Conservation (phyloP, 2,888 invertebrate genomes). For the Conops quadrifasciatus region DNA sequence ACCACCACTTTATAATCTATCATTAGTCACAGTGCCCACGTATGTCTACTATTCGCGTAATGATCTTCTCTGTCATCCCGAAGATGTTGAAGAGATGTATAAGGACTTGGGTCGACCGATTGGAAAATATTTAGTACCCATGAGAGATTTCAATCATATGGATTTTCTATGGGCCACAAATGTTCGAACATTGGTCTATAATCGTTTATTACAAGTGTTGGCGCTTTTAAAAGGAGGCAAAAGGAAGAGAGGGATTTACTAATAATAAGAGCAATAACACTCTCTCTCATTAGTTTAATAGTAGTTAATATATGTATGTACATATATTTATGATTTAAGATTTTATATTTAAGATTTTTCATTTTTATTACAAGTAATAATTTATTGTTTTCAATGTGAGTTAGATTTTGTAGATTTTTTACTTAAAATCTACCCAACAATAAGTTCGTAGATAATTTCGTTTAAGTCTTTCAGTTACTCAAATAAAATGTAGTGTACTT, state of each 20-base stretch:
- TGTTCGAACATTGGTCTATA: slow-evolving; percentile 68
- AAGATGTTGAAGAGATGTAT: slow-evolving; percentile 59
- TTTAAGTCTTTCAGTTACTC: no score
- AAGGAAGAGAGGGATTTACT: not conserved
- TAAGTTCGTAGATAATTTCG: no score
- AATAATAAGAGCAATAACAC: no score
- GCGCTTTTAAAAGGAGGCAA: slow-evolving; percentile 43
- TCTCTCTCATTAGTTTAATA: no score
- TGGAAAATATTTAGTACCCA: slow-evolving; percentile 66
- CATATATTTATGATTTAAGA: no score
- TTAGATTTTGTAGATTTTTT: no score
- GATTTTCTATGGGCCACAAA: slow-evolving; percentile 73
- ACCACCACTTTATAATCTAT: slow-evolving; percentile 68
- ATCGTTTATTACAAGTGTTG: slow-evolving; percentile 58
- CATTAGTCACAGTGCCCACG: slow-evolving; percentile 67
- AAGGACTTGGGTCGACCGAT: slow-evolving; percentile 60
- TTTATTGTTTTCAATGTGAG: no score
- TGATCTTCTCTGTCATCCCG: slow-evolving; percentile 70
- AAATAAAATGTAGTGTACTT: no score
- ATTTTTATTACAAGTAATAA: no score
- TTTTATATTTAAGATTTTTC: no score
- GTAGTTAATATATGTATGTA: no score
- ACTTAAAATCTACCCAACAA: no score
- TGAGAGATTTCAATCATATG: slow-evolving; percentile 71
- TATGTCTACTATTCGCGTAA: slow-evolving; percentile 68